phyloP scores from a whole-genome alignment of 2,797 vertebrate species.

The Staurois parvus region DNA sequence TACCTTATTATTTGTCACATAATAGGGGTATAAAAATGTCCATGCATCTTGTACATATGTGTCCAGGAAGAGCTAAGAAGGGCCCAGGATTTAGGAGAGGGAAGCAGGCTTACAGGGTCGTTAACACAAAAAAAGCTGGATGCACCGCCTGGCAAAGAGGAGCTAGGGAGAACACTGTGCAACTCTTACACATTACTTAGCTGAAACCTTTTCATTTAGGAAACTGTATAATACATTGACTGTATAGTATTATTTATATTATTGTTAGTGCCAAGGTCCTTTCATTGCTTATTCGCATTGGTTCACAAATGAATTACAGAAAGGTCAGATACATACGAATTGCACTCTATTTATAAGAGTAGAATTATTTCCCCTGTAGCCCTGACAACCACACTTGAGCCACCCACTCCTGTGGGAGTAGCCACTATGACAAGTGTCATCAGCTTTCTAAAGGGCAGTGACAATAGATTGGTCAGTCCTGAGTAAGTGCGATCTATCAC shows the following conservation, averaged over 20 bases:
- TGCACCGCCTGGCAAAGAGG: no score
- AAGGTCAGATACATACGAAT: constrained; percentile 46
- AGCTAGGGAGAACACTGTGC: no score
- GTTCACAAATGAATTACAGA: constrained; percentile 2
- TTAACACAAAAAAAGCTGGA: no score
- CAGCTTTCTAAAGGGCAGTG: constrained; percentile 15
- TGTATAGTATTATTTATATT: neutral
- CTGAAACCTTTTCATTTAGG: neutral
- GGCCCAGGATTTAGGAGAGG: no score
- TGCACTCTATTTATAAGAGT: constrained; percentile 11
- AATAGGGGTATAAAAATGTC: no score
- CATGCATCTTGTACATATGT: no score
- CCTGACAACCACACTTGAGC: constrained; percentile 18
- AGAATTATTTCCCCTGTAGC: constrained; percentile 16
- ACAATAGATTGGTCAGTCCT: constrained; percentile 21
- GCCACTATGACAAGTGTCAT: constrained; percentile 51
- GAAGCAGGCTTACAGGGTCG: no score
- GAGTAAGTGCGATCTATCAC: constrained; percentile 39
- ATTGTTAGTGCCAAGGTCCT: neutral
- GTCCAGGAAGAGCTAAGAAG: no score
- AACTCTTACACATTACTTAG: no score
- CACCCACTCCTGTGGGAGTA: constrained; percentile 12
- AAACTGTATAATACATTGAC: neutral
- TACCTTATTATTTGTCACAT: no score
- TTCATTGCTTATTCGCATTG: neutral